Base-by-base conservation (phyloP, 2,113 vertebrate species). In the Rhynchomys soricoides region DNA sequence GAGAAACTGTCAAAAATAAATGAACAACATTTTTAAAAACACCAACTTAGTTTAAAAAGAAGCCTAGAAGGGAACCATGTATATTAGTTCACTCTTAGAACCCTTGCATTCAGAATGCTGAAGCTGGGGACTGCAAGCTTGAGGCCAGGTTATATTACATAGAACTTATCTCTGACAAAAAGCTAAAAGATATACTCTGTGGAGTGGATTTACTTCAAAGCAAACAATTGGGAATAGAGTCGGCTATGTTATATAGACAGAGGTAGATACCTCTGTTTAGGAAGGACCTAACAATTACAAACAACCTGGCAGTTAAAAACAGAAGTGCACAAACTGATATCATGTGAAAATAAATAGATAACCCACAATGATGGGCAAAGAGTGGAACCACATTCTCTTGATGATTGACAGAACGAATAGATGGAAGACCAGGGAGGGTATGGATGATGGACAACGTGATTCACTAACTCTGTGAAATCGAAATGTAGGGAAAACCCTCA, bases 381-480 rank as follows among this genome's bases (percentile, higher is more conserved):
- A 24, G 2, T 19, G 16, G 21, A 31, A 34, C 0, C 9, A 12
- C 21, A 3, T 7, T 78, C 26, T 87, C 29, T 93, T 79, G 37
- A 9, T 6, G 37, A 19, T 16, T 5, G 11, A 3, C 1, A 68
- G 73, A 34, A 21, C 17, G 0, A 11, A 52, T 1, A 22, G 7
- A 3, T 5, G 29, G 83, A n/a, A 3, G 34, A 15, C 4, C 5
- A 55, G 34, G 0, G 4, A 79, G 50, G 50, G 50, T 15, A 0
- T 6, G 3, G 12, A 13, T 0, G 1, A 13, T 10, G 34, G 19
- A 37, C 0, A 4, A 2, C 1, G 0, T 10, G 0, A 31, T 3
- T 1, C 0, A 15, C 5, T 0, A 1, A 7, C 66, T 7, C 0
- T 0, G 1, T 0, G n/a, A 0, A 5, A 3, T 0, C 6, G 26